A percentile compares a stretch with the other conserved stretches of the same genome.
These are phyloP conservation scores for Mus minutoides DNA, from an alignment of 2,797 vertebrate genomes.

Conservation along the genomic window DNA sequence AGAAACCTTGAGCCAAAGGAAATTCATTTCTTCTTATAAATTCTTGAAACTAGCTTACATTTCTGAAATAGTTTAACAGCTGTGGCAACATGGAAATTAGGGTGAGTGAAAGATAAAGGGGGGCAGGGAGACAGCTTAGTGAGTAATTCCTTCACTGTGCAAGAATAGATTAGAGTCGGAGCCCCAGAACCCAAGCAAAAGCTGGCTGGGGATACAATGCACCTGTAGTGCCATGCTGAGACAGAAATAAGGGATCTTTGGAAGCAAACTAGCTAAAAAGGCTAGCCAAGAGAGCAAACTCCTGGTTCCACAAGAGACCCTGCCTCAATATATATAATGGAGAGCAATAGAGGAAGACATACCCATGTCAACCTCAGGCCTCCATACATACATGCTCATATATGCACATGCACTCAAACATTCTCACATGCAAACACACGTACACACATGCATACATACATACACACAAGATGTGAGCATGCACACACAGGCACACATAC, in stretches of 20 bases:
- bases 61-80: slow-evolving; percentile 23
- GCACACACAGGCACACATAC: background rate
- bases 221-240: background rate
- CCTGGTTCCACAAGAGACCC: background rate
- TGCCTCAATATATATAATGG: background rate
- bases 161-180: background rate
- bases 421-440: background rate
- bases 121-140: too few relatives aligned
- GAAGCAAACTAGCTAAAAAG: background rate
- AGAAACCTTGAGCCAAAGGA: background rate
- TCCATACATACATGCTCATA: background rate
- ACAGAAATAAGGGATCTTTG: background rate
- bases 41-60: background rate
- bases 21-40: slow-evolving; percentile 11
- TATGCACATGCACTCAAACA: background rate
- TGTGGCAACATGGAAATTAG: background rate
- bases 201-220: background rate
- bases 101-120: background rate
- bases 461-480: background rate
- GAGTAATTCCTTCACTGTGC: background rate
- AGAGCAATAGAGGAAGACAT: background rate
- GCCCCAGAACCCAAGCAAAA: background rate
- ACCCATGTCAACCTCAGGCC: background rate
- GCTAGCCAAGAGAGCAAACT: background rate
- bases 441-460: background rate